These are phyloP conservation scores for Sceloporus tristichus DNA, from an alignment of 2,113 vertebrate genomes.

Conservation along the genomic window DNA sequence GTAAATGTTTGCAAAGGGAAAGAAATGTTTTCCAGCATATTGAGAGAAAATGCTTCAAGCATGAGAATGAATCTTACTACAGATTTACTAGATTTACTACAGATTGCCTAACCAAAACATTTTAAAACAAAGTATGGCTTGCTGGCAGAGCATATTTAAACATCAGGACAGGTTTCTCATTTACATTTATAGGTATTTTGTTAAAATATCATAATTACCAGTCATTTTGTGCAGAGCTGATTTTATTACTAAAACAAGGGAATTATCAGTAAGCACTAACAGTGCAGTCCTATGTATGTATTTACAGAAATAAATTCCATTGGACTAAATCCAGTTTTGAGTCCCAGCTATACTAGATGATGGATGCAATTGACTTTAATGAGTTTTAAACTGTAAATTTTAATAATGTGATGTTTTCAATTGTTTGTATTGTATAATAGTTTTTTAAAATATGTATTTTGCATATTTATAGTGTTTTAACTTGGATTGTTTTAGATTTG, in stretches of 20 bases:
- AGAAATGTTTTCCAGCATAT: not conserved
- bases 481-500: too few relatives aligned
- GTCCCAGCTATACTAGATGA: too few relatives aligned
- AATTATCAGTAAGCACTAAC: not conserved
- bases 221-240: constrained; percentile 21
- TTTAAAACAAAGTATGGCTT: constrained; percentile 33
- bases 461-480: too few relatives aligned
- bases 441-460: too few relatives aligned
- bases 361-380: too few relatives aligned
- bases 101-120: constrained; percentile 46
- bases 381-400: too few relatives aligned
- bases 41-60: constrained; percentile 24
- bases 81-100: constrained; percentile 28
- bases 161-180: constrained; percentile 4
- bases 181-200: constrained; percentile 5
- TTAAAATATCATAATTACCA: not conserved
- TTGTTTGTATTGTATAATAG: too few relatives aligned
- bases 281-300: too few relatives aligned
- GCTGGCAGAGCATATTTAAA: not conserved
- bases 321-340: too few relatives aligned
- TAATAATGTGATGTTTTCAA: too few relatives aligned
- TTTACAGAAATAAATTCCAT: too few relatives aligned
- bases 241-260: not conserved
- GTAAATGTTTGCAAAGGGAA: constrained; percentile 22
- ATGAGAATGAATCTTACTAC: constrained; percentile 6